Conservation (phyloP, 2,797 vertebrate species). For the Arnoldichthys spilopterus region DNA sequence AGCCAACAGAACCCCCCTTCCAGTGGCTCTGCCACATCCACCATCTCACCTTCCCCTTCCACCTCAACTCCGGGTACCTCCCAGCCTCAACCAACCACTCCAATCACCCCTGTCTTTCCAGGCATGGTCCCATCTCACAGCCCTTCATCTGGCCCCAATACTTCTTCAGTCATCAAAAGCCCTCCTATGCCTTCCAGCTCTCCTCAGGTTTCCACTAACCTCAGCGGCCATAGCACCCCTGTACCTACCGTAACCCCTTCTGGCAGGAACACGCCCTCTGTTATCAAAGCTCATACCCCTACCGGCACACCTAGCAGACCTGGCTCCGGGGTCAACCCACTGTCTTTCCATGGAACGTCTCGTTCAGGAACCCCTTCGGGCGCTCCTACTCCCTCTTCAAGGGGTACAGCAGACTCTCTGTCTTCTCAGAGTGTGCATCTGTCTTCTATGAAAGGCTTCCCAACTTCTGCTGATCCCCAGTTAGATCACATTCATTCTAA, state of each 20-base stretch:
- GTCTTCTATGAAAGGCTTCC: slow-evolving; percentile 80
- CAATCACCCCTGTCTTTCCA: slow-evolving; percentile 85
- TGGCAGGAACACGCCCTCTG: slow-evolving; percentile 74
- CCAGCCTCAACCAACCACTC: slow-evolving; percentile 81
- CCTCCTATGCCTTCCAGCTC: slow-evolving; percentile 75
- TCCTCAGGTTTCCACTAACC: slow-evolving; percentile 63
- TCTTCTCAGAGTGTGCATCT: slow-evolving; percentile 73
- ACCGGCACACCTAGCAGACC: slow-evolving; percentile 78
- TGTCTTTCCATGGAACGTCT: slow-evolving; percentile 76
- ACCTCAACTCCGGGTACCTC: slow-evolving; percentile 81
- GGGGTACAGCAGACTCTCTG: slow-evolving; percentile 73
- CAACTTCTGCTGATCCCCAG: slow-evolving; percentile 81
- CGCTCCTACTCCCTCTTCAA: slow-evolving; percentile 73
- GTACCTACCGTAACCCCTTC: slow-evolving; percentile 50
- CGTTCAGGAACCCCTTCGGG: slow-evolving; percentile 74
- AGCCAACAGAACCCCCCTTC: slow-evolving; percentile 82
- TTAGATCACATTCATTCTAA: slow-evolving; percentile 76
- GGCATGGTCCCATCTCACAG: slow-evolving; percentile 84
- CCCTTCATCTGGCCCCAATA: slow-evolving; percentile 76
- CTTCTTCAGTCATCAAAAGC: slow-evolving; percentile 87
- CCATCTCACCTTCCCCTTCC: slow-evolving; percentile 86
- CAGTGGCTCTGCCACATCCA: slow-evolving; percentile 73
- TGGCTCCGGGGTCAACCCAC: slow-evolving; percentile 76
- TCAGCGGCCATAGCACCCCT: slow-evolving; percentile 58
- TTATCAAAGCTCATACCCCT: slow-evolving; percentile 81